Evolutionary conservation across 2,113 vertebrate species (phyloP).

Genomic region (Echinops telfairi): DNA sequence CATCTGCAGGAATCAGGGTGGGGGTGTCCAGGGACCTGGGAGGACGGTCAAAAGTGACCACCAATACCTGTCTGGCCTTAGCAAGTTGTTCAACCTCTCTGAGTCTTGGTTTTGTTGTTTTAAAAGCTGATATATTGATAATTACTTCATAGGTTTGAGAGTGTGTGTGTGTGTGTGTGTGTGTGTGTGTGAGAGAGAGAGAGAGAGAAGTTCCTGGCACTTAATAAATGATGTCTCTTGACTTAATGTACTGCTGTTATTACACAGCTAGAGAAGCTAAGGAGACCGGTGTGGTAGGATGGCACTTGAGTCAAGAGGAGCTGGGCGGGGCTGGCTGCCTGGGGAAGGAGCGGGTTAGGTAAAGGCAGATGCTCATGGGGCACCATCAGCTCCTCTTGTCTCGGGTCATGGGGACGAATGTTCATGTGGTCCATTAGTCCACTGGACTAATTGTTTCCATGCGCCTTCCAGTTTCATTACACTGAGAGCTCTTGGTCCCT

Average conservation of each 20-base stretch:
- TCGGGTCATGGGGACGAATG: too few species aligned
- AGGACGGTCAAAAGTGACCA: not conserved
- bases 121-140: constrained; percentile 2
- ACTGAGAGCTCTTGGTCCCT: not conserved
- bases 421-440: too few species aligned
- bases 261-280: too few species aligned
- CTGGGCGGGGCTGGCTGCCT: not conserved
- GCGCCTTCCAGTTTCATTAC: too few species aligned
- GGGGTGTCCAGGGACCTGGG: not conserved
- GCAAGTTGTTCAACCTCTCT: not conserved
- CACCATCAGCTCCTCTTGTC: too few species aligned
- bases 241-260: not conserved
- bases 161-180: not conserved
- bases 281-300: not conserved
- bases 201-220: not conserved
- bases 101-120: constrained; percentile 7
- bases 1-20: not conserved
- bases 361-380: not conserved
- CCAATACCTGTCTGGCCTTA: not conserved
- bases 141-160: not conserved
- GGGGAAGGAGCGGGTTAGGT: not conserved
- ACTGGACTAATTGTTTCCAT: too few species aligned
- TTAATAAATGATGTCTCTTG: not conserved
- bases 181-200: not conserved
- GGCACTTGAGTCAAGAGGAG: not conserved